A percentile compares a stretch with the other conserved stretches of the same genome.
These are phyloP conservation scores for Porites lobata DNA, from an alignment of 92 coral and sea anemone species.

Conservation along the genomic window DNA sequence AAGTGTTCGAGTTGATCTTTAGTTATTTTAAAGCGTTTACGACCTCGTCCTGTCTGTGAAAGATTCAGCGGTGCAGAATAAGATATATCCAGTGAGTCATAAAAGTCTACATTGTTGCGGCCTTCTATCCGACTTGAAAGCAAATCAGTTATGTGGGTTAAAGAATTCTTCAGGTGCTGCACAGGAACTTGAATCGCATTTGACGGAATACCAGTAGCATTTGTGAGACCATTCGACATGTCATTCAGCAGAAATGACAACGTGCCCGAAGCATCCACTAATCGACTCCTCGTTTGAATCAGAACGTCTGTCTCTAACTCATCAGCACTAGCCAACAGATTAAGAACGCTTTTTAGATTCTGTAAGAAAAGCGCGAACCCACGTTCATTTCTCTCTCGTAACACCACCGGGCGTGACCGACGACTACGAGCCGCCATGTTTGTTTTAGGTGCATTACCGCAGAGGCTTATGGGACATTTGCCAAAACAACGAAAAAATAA, in stretches of 20 bases:
- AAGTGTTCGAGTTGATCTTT: conserved; percentile 68
- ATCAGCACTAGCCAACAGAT: conserved; percentile 14
- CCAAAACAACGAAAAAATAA: not conserved
- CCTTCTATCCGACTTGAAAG: conserved; percentile 33
- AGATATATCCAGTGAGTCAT: no score
- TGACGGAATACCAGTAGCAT: conserved; percentile 9
- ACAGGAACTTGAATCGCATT: conserved; percentile 21
- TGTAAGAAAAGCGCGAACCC: conserved; percentile 50
- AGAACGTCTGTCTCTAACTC: conserved; percentile 59
- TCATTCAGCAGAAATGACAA: no score
- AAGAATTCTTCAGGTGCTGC: conserved; percentile 31
- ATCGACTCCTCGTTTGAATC: conserved; percentile 43
- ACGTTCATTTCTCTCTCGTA: conserved; percentile 32
- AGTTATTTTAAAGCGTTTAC: no score
- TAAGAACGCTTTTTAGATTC: conserved; percentile 50
- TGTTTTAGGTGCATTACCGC: not conserved
- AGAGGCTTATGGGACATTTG: not conserved
- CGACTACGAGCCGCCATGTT: not conserved
- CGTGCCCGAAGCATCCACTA: not conserved
- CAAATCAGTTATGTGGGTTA: conserved; percentile 34
- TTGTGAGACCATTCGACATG: no score
- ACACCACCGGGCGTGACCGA: conserved; percentile 16
- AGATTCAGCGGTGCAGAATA: no score
- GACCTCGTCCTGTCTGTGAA: no score
- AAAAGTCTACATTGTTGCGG: not conserved